A percentile compares a stretch with the other conserved stretches of the same genome.
These are phyloP conservation scores for Myanophis thanlyinensis DNA, from an alignment of 2,113 vertebrate species.

Conservation along the genomic window DNA sequence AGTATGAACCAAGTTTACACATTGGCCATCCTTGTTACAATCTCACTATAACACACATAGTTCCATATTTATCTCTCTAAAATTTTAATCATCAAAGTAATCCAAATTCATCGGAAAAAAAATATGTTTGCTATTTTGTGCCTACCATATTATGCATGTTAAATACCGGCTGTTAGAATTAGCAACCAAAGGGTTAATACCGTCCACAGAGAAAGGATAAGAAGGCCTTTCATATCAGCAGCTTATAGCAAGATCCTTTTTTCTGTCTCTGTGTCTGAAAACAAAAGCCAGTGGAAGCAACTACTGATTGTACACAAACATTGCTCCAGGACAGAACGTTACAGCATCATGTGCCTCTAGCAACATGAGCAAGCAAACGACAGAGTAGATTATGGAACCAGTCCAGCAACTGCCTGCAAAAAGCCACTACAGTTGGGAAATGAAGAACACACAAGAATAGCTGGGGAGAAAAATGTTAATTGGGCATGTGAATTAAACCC, in stretches of 20 bases:
- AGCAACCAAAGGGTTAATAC: not conserved
- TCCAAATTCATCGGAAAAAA: not conserved
- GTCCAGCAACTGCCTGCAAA: conserved; percentile 5
- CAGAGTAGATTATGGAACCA: not conserved
- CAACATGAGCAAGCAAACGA: not conserved
- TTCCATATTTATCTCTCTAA: not conserved
- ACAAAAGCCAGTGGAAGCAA: not conserved
- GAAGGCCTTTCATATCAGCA: not conserved
- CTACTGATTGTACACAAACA: conserved; percentile 3
- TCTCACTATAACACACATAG: not conserved
- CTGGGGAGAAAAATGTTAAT: not conserved
- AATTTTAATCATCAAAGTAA: not conserved
- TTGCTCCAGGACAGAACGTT: conserved; percentile 11
- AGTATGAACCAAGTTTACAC: not conserved
- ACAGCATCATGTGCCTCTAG: not conserved
- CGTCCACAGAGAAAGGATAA: not conserved
- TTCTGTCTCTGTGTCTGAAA: not conserved
- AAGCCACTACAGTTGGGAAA: not conserved
- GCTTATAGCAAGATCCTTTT: not conserved
- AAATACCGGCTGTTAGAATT: not conserved
- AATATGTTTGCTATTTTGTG: too few species aligned
- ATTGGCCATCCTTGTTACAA: not conserved
- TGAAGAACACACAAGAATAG: not conserved
- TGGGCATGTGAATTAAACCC: not conserved
- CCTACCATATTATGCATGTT: not conserved